phyloP scores from a whole-genome alignment of 2,113 vertebrate genomes.

The Hipposideros armiger region DNA sequence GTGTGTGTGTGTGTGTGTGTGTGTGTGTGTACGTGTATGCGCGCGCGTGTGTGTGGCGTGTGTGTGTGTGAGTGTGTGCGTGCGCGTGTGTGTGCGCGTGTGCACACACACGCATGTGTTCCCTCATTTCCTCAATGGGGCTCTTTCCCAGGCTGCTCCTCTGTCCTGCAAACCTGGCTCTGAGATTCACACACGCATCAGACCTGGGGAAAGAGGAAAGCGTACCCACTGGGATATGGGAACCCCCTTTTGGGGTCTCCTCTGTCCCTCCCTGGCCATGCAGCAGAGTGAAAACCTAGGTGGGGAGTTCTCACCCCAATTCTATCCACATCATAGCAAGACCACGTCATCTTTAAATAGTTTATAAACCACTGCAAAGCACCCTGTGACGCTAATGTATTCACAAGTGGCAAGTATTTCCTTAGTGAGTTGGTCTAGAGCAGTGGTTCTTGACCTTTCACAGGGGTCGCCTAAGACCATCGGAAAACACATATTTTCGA shows the following conservation, averaged over 20 bases:
- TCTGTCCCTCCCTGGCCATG: neutral
- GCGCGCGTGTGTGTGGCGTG: too few species aligned
- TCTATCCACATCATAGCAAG: neutral
- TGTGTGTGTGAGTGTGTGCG: neutral
- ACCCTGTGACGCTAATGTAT: neutral
- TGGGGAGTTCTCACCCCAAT: neutral
- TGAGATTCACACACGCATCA: neutral
- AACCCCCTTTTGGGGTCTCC: neutral
- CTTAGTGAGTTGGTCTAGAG: neutral
- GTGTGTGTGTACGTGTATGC: neutral
- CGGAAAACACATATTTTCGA: too few species aligned
- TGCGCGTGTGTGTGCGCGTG: neutral
- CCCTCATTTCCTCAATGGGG: too few species aligned
- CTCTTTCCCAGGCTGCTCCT: constrained; percentile 1
- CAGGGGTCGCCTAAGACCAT: too few species aligned
- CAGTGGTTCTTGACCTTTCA: too few species aligned
- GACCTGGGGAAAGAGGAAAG: neutral
- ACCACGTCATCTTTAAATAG: neutral
- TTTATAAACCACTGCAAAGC: neutral
- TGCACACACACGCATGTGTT: too few species aligned
- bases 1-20: neutral
- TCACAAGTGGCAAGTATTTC: neutral
- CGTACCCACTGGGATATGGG: neutral
- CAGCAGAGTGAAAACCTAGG: neutral
- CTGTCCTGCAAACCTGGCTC: neutral